These are phyloP conservation scores for Amphipoea lucens DNA, from an alignment of 2,888 invertebrate genomes.

Conservation along the genomic window DNA sequence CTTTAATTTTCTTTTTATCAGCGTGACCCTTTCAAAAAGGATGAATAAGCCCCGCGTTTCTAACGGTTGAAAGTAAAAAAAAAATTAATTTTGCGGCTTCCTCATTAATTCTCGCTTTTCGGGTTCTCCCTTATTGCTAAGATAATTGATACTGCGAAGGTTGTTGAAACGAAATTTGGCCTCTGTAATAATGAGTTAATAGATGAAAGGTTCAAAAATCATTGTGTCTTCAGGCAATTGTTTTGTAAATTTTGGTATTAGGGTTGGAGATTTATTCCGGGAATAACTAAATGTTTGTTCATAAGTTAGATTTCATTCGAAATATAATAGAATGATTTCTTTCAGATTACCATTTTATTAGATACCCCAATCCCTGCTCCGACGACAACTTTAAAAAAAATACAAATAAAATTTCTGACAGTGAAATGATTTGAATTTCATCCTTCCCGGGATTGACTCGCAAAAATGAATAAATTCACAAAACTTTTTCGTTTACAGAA, in stretches of 20 bases:
- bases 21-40: slow-evolving; percentile 75
- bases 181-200: slow-evolving; percentile 50
- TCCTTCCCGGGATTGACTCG: slow-evolving; percentile 21
- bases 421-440: slow-evolving; percentile 31
- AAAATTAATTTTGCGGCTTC: slow-evolving; percentile 70
- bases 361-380: neutral
- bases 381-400: slow-evolving; percentile 2
- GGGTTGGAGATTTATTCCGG: slow-evolving; percentile 11
- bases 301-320: neutral
- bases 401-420: slow-evolving; percentile 5
- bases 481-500: slow-evolving; percentile 36
- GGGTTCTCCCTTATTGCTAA: slow-evolving; percentile 63
- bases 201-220: slow-evolving; percentile 31
- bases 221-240: slow-evolving; percentile 19
- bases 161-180: slow-evolving; percentile 54
- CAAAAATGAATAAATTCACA: slow-evolving; percentile 43
- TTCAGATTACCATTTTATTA: slow-evolving; percentile 8
- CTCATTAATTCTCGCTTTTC: slow-evolving; percentile 71
- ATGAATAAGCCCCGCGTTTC: slow-evolving; percentile 67
- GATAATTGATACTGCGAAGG: slow-evolving; percentile 70
- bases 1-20: slow-evolving; percentile 79
- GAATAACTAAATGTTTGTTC: neutral
- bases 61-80: slow-evolving; percentile 59
- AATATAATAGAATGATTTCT: neutral
- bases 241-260: slow-evolving; percentile 25